A percentile compares a stretch with the other conserved stretches of the same genome.
These are phyloP conservation scores for Adelphocoris suturalis DNA, from an alignment of 2,888 invertebrate species.

Conservation along the genomic window DNA sequence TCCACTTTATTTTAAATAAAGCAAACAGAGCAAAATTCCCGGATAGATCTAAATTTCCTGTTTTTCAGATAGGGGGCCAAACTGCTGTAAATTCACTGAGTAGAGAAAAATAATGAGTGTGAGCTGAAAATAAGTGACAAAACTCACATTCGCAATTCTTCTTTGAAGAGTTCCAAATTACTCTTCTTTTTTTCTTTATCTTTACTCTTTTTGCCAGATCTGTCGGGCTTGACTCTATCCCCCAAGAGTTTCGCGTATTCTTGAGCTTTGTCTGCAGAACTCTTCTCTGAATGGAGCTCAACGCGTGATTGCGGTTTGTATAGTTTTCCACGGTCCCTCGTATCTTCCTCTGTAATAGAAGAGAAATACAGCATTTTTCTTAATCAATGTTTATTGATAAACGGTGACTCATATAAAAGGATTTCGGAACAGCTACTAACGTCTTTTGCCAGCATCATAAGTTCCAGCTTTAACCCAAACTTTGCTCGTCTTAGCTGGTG, in stretches of 20 bases:
- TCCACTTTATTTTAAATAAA: too few relatives aligned
- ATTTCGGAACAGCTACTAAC: conserved; percentile 80
- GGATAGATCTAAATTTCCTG: too few relatives aligned
- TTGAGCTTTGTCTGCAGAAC: conserved; percentile 84
- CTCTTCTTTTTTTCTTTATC: conserved; percentile 95
- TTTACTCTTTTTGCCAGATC: conserved; percentile 82
- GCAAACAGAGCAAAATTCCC: too few relatives aligned
- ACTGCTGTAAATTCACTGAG: too few relatives aligned
- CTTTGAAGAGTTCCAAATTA: conserved; percentile 98
- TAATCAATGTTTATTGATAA: background rate
- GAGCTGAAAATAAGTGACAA: too few relatives aligned
- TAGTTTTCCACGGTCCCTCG: conserved; percentile 91
- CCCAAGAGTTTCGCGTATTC: conserved; percentile 84
- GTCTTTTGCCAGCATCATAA: conserved; percentile 95
- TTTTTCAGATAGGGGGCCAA: too few relatives aligned
- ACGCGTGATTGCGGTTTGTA: conserved; percentile 93
- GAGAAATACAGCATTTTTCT: conserved; percentile 23
- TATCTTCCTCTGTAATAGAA: conserved; percentile 87
- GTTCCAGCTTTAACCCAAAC: conserved; percentile 99
- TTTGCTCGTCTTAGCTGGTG: conserved; percentile 88
- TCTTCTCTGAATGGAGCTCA: conserved; percentile 81
- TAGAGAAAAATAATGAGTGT: too few relatives aligned
- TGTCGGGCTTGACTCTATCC: conserved; percentile 83
- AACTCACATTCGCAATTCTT: conserved; percentile 94
- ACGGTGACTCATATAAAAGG: background rate